Base-by-base conservation (phyloP, 1,140 invertebrate genomes). In the Steinernema khuongi region DNA sequence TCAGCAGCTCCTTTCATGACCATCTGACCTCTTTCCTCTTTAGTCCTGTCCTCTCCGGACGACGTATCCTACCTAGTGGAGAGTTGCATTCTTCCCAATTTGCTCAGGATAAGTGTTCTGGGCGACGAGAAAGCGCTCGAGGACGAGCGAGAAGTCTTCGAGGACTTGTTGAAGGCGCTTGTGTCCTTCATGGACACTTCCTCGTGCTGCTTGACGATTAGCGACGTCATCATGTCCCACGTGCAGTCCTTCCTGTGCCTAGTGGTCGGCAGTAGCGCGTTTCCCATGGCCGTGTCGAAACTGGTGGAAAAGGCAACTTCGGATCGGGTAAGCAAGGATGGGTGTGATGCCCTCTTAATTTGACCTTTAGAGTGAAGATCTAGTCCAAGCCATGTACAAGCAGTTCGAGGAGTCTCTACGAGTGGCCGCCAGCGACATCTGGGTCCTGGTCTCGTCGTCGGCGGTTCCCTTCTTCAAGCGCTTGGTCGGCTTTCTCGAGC, bases 381-480 rank as follows among this genome's bases (percentile, higher is more conserved):
- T 60, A n/a, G 14, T 60, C 22, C 50, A 60, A 2, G 7, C 19
- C 4, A 60, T 60, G 19, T 60, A 26, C 50, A 60, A 60, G 26
- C 50, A 60, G 50, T 26, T 14, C 50, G 50, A 60, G 4, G 50
- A 60, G 22, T 72, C 72, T n/a, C 26, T 72, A 31, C 28, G 70
- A 4, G 32, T 28, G n/a, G 72, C 72, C 0, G 26, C 70, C 2
- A 29, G 28, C 28, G 72, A 74, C 71, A 74, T 74, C 36, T 74
- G 72, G 72, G 36, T 74, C n/a, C 43, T 74, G 68, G 72, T 74
- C 19, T 28, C 41, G 72, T 71, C 71, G 26, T 74, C 72, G 18
- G 72, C 72, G 14, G n/a, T 41, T 7, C 36, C 71, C 26, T 74
- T 73, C 29, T 74, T 60, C 26, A 74, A 74, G 32, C 71, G 32